These are phyloP conservation scores for Mycetomoellerius zeteki DNA, from an alignment of 1,140 invertebrate species.

Conservation along the genomic window DNA sequence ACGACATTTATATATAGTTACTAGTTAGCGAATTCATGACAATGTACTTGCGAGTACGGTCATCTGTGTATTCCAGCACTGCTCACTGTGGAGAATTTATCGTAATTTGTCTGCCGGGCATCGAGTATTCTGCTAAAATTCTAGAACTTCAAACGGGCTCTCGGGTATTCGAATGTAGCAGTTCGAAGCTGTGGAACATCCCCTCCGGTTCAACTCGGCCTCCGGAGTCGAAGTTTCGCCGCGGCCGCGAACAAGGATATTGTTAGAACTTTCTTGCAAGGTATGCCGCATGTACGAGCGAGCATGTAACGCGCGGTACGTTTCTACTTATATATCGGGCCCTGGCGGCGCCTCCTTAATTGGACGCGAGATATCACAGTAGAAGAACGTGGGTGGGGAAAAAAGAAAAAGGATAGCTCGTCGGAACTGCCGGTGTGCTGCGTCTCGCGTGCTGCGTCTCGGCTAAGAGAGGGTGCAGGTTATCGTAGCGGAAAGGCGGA, in stretches of 20 bases:
- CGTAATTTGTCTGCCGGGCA: constrained; percentile 73
- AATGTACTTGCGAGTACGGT: constrained; percentile 11
- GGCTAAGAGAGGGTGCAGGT: constrained; percentile 19
- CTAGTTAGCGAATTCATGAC: constrained; percentile 26
- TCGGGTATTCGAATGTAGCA: constrained; percentile 67
- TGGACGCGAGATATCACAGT: constrained; percentile 63
- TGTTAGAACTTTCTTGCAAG: constrained; percentile 80
- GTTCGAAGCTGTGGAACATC: constrained; percentile 70
- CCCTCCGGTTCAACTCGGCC: constrained; percentile 56
- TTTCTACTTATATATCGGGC: constrained; percentile 58
- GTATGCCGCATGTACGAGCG: constrained; percentile 68
- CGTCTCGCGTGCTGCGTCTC: constrained; percentile 40
- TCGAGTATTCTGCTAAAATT: constrained; percentile 74
- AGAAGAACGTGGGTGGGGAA: constrained; percentile 38
- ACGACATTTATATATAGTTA: constrained; percentile 23
- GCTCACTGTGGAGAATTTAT: constrained; percentile 72
- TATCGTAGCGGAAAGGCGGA: constrained; percentile 41
- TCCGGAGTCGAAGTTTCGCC: constrained; percentile 68
- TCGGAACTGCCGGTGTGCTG: constrained; percentile 20
- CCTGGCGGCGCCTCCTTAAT: constrained; percentile 67
- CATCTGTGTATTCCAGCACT: constrained; percentile 38
- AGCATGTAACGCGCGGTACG: constrained; percentile 51
- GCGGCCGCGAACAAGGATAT: constrained; percentile 73
- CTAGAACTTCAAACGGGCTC: constrained; percentile 70
- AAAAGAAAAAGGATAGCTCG: constrained; percentile 34